phyloP scores from a whole-genome alignment of 1,140 invertebrate species.

The Littorina saxatilis region DNA sequence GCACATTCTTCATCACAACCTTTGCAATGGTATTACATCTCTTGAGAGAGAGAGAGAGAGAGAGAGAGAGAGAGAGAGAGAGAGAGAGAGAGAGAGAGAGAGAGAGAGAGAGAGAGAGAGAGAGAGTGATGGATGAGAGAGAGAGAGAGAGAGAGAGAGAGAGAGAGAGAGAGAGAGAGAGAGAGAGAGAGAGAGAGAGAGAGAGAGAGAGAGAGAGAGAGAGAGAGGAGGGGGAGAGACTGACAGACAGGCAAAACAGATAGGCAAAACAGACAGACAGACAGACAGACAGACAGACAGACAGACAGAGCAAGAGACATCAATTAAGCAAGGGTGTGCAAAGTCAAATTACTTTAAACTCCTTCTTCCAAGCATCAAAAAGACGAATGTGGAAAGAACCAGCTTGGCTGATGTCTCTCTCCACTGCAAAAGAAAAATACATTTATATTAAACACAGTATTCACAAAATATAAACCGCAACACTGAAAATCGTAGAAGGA shows the following conservation, averaged over 20 bases:
- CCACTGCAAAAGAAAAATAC: background rate
- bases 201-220: background rate
- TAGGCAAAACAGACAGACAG: background rate
- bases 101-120: background rate
- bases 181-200: background rate
- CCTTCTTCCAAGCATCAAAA: conserved; percentile 81
- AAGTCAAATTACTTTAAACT: conserved; percentile 80
- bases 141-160: background rate
- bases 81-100: background rate
- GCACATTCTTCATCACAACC: too few species aligned
- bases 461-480: too few species aligned
- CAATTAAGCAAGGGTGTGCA: background rate
- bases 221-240: background rate
- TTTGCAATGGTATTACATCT: too few species aligned
- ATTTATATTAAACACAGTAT: too few species aligned
- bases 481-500: too few species aligned
- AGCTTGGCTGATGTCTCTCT: background rate
- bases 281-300: background rate
- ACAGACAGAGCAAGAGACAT: background rate
- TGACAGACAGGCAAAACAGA: too few species aligned
- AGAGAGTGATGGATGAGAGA: too few species aligned
- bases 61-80: too few species aligned
- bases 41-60: too few species aligned
- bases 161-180: background rate
- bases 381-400: conserved; percentile 79